Base-by-base conservation (phyloP, 1,140 invertebrate genomes). In the Brachionus paranguensis region DNA sequence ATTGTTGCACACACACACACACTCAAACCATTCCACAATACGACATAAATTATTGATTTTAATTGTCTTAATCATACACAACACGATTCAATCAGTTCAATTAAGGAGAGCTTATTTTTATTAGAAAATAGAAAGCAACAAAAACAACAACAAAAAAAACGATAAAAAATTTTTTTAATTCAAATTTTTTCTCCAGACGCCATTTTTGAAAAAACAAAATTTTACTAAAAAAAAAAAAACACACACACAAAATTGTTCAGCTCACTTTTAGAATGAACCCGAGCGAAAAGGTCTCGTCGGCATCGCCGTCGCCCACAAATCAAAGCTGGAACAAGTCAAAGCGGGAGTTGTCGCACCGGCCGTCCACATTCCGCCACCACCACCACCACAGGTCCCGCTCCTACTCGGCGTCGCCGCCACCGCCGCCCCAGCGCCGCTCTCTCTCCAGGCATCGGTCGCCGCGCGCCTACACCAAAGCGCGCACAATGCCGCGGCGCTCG, bases 201-300 rank as follows among this genome's bases (percentile, higher is more conserved):
- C 50, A 55, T 55, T 17, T 55, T 55, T n/a, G n/a, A 55, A 55
- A 14, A 55, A 55, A n/a, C 20, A 55, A 55, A 20, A n/a, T n/a
- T n/a, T n/a, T 33, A 33, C 3, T 33, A 4, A 33, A 33, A 33
- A 47, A 47, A 47, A 47, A 47, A 11, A 47, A 0, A 29, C 3
- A 29, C 27, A 29, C 27, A 29, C 12, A 20, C 14, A 55, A 20
- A 55, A 20, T 20, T 20, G 20, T 12, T 12, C 3, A 33, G 3
- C 5, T 33, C 29, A 33, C 11, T 47, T 55, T 55, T 55, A 55
- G 17, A 74, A 74, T 76, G 72, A 76, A 76, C 47, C 20, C 17
- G 8, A 76, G 43, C 72, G 72, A 76, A 76, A 76, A 29, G 12
- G 72, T 76, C 8, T 76, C 72, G 33, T 76, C 72, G 5, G 72